phyloP scores from a whole-genome alignment of 2,888 invertebrate genomes.

The Zaprionus obscuricornis region DNA sequence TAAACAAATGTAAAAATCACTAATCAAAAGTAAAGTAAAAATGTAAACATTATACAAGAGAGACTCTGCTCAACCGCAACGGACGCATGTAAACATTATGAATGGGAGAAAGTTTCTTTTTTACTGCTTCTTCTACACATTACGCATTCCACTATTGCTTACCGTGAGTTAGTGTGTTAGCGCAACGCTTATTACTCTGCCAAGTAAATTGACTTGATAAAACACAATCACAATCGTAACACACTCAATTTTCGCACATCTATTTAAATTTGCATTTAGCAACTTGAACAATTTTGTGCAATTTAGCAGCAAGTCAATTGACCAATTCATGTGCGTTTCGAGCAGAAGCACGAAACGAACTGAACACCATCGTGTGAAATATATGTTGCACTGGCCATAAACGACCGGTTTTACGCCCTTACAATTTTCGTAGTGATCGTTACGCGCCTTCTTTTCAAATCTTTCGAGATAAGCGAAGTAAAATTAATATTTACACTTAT shows the following conservation, averaged over 20 bases:
- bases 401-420: neutral
- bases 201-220: too few relatives aligned
- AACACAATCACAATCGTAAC: too few relatives aligned
- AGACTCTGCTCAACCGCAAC: too few relatives aligned
- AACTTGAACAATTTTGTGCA: neutral
- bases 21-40: constrained; percentile 1
- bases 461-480: neutral
- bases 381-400: neutral
- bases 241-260: constrained; percentile 21
- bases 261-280: constrained; percentile 8
- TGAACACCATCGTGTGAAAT: neutral
- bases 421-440: neutral
- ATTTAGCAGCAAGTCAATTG: constrained; percentile 14
- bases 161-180: too few relatives aligned
- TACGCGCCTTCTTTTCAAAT: constrained; percentile 40
- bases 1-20: constrained; percentile 7
- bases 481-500: constrained; percentile 2
- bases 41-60: constrained; percentile 22
- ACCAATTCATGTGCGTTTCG: constrained; percentile 6
- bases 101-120: too few relatives aligned
- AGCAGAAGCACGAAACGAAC: constrained; percentile 10
- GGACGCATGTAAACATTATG: too few relatives aligned
- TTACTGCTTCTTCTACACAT: too few relatives aligned
- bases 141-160: too few relatives aligned
- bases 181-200: too few relatives aligned